Evolutionary conservation across 2,797 vertebrate species (phyloP).

Genomic region (Chaunax sp.): DNA sequence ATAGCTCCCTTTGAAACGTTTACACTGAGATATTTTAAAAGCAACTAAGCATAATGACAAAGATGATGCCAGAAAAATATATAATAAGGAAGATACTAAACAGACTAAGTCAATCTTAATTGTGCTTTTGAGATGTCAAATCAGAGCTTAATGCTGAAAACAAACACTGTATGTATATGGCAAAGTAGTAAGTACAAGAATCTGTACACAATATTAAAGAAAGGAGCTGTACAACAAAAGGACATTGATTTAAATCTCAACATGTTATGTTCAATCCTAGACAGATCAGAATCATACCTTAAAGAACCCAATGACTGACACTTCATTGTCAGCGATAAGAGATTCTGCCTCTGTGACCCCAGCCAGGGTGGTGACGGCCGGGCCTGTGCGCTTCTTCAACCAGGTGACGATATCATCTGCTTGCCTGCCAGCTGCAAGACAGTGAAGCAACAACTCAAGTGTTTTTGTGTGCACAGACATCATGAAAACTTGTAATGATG

Average conservation of each 20-base stretch:
- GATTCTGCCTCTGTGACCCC: slow-evolving; percentile 84
- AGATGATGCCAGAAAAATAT: background rate
- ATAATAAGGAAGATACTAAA: too few relatives aligned
- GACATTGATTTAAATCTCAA: background rate
- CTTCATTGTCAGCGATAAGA: slow-evolving; percentile 90
- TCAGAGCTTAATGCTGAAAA: too few relatives aligned
- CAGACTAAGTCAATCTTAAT: too few relatives aligned
- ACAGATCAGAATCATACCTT: slow-evolving; percentile 84
- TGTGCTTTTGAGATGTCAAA: too few relatives aligned
- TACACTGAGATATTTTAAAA: background rate
- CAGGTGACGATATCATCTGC: slow-evolving; percentile 94
- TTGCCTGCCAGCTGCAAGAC: slow-evolving; percentile 90
- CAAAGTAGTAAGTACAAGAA: background rate
- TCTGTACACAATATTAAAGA: background rate
- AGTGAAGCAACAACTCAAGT: slow-evolving; percentile 8
- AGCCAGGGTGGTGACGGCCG: slow-evolving; percentile 83
- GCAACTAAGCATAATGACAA: background rate
- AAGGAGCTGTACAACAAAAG: background rate
- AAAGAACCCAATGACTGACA: slow-evolving; percentile 95
- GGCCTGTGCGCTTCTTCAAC: slow-evolving; percentile 97
- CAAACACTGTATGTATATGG: background rate
- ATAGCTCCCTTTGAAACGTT: background rate
- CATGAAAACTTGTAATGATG: background rate
- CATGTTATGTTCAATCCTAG: too few relatives aligned
- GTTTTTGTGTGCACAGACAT: background rate